Conservation (phyloP, 2,113 vertebrate species). For the Macrotus californicus region DNA sequence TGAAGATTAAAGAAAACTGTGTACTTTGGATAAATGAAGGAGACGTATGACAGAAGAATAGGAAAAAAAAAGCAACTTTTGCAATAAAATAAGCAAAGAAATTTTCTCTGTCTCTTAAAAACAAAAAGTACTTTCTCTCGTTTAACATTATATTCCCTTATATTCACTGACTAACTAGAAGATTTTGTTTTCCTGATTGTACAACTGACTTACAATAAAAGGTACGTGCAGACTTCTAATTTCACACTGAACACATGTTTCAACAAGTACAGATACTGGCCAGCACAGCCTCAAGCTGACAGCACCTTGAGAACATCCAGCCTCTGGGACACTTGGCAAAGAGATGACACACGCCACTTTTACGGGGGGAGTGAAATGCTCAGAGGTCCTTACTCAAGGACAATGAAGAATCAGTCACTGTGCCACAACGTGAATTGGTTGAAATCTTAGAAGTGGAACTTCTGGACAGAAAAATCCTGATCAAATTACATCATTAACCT, state of each 20-base stretch:
- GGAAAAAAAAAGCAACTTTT: background rate
- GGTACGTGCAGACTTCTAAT: background rate
- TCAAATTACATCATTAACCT: background rate
- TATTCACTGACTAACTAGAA: background rate
- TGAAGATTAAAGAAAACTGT: constrained; percentile 28
- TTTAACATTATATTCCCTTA: background rate
- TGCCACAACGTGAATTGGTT: background rate
- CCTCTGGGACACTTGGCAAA: background rate
- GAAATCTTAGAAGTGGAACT: background rate
- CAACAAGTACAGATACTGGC: background rate
- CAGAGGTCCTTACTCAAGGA: background rate
- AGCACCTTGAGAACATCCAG: background rate
- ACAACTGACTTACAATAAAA: background rate
- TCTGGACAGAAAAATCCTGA: background rate
- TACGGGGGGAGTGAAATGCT: too few relatives aligned
- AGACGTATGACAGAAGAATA: background rate
- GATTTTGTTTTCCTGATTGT: background rate
- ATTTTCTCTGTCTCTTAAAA: background rate
- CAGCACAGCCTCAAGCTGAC: background rate
- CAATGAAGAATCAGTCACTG: background rate
- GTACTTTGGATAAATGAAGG: background rate
- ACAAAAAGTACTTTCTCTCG: background rate
- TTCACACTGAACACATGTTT: background rate
- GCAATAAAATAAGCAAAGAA: constrained; percentile 17
- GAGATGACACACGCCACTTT: background rate